Base-by-base conservation (phyloP, 2,797 vertebrate species). In the Neosalanx taihuensis region DNA sequence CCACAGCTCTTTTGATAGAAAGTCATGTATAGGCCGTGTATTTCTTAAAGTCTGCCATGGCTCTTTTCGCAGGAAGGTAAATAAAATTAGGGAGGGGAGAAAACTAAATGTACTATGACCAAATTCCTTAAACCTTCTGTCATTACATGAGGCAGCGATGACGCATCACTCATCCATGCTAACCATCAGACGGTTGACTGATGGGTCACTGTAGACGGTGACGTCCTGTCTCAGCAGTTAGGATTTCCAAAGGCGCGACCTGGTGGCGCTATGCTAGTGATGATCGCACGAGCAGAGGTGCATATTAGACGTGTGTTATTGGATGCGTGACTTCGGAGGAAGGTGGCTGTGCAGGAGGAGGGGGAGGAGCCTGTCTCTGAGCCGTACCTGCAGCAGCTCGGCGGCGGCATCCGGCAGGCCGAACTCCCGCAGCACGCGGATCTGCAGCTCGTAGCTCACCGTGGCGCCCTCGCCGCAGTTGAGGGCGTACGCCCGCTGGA, bases 401-500 rank as follows among this genome's bases (percentile, higher is more conserved):
- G 94, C 93, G 51, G 95, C 94, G 13, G 93, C 90, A 3, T 96
- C 95, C 0, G 94, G 90, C 0, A 96, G 91, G 0, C 93, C 93
- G 0, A 95, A 95, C 72, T 96, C 95, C 13, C 95, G 80, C 65
- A 96, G 83, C 3, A 96, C 95, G 0, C 95, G 93, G 58, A 96
- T 94, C 87, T 96, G 95, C 79, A 96, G 93, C 76, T 96, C 94
- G 0, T 94, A 95, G 67, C 94, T 96, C 85, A 96, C 94, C 0
- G 95, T 95, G 82, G 94, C 94, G 0, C 94, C 94, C 62, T 96
- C 95, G 9, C 95, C 94, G 0, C 95, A 96, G 68, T 95, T 95
- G 0, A 96, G 92, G 0, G 94, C 94, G 0, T 94, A 95, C 0
- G 95, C 95, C 31, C 94, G 85, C 71, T 95, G 95, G 66, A 96